Base-by-base conservation (phyloP, 2,888 invertebrate species). In the Cepaea hortensis region DNA sequence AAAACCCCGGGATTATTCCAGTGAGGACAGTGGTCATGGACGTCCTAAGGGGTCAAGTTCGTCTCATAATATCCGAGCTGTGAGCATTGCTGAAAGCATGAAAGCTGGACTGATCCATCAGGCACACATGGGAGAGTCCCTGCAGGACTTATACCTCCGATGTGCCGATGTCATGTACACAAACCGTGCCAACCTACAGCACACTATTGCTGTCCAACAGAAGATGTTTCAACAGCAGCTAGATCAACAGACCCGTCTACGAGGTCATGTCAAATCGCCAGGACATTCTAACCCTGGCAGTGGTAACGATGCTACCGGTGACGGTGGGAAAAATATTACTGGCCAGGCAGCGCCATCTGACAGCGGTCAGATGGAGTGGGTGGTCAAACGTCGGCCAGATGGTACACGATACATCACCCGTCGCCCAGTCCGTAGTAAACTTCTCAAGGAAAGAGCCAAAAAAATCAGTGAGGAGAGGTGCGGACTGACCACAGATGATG, bases 371-470 rank as follows among this genome's bases (percentile, higher is more conserved):
- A 94, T 94, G 94, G 95, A 95, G 89, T 97, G 97, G 96, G 97
- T 97, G 91, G 97, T 97, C 11, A 97, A 97, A 93, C 95, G 96
- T 46, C 95, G 97, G 65, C 96, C 96, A 6, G 97, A 97, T 92
- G 97, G 97, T 6, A 96, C 96, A 0, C 95, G 97, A 76, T 97
- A 97, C 92, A 96, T 97, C 90, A 96, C 97, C 0, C 95, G 96
- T 76, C 94, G 97, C 65, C 97, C 97, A 0, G 96, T 96, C 0
- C 95, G 96, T 81, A 96, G 95, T 93, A 95, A 96, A 86, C 95
- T 96, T 46, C 94, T 96, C 80, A 96, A 96, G 90, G 96, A 96
- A 90, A 94, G 97, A 77, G 96, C 96, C 3, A 95, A 96, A 86
- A 96, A 96, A 91, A 95, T 97, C 88, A 95, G 95, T 61, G 96